Evolutionary conservation across 2,888 invertebrate genomes (phyloP), one percentile per base, ranked within the genome.

Genomic region (Biston stratarius): DNA sequence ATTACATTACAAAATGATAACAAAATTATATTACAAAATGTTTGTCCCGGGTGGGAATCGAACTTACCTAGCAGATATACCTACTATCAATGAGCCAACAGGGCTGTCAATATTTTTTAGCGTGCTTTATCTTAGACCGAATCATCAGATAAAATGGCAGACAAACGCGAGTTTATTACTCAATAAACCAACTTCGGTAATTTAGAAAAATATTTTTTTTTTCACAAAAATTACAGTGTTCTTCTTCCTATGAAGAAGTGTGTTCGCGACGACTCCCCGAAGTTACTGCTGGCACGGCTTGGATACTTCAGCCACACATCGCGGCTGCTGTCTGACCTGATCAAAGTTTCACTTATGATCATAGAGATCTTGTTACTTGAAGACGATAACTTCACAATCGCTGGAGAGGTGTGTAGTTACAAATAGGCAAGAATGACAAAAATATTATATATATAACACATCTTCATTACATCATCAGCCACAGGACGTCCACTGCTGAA

Each of bases 291-390:
- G 10, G 10, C 57, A 0, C 72, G 74, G 38, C 0, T 67, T 0
- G 72, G 70, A 0, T 48, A 58, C 0, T 70, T 64, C 42, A 53
- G 61, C 36, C 14, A 58, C 34, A 49, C 61, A 6, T 56, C 58
- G 10, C 34, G 59, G 5, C 36, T 64, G 0, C 33, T 74, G 7
- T 15, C 59, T 9, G 72, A 76, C 24, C 40, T 67, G 1, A 33
- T 73, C 6, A 74, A 73, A 65, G 62, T 76, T 7, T 15, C 87
- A 5, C 84, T 88, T 56, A 89, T 95, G 82, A 77, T 94, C 40
- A 83, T 88, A 75, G 95, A 95, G 72, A 87, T 95, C 51, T 67
- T 91, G 44, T 56, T 95, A 42, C 72, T 92, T 11, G 94, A 95
- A 72, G 95, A 95, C 71, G 95, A 95, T 76, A 87, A 92, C 69